A percentile compares a stretch with the other conserved stretches of the same genome.
phyloP scores from a whole-genome alignment of 2,888 invertebrate species.

The Holacanthella duospinosa region DNA sequence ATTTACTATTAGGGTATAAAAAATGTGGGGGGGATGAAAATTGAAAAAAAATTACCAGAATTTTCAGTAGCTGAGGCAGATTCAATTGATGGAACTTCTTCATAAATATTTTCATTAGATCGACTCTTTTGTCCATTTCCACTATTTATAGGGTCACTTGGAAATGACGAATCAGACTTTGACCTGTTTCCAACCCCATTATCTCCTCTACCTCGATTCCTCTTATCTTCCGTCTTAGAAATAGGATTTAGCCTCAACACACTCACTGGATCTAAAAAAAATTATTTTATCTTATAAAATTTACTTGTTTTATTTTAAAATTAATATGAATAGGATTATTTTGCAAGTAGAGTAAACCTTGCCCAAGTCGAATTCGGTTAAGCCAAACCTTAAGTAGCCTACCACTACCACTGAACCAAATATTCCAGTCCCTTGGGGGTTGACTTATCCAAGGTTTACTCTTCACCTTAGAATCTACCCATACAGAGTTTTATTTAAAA shows the following conservation, averaged over 20 bases:
- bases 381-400: too few species aligned
- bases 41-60: slow-evolving; percentile 30
- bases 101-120: slow-evolving; percentile 22
- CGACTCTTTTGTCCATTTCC: slow-evolving; percentile 8
- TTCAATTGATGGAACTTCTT: slow-evolving; percentile 31
- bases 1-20: too few species aligned
- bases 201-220: slow-evolving; percentile 16
- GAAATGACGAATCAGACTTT: slow-evolving; percentile 3
- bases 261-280: slow-evolving; percentile 25
- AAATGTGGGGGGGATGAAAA: too few species aligned
- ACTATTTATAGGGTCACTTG: neutral
- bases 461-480: too few species aligned
- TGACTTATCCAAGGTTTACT: too few species aligned
- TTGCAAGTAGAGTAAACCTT: too few species aligned
- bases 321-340: too few species aligned
- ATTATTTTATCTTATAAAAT: neutral
- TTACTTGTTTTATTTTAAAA: neutral
- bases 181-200: neutral
- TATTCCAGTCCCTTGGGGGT: too few species aligned
- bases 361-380: too few species aligned
- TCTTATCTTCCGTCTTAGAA: slow-evolving; percentile 29
- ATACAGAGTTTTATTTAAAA: too few species aligned
- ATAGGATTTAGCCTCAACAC: slow-evolving; percentile 33
- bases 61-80: slow-evolving; percentile 31
- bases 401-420: too few species aligned